Conservation (phyloP, 2,797 vertebrate species). For the Bufotes viridis region DNA sequence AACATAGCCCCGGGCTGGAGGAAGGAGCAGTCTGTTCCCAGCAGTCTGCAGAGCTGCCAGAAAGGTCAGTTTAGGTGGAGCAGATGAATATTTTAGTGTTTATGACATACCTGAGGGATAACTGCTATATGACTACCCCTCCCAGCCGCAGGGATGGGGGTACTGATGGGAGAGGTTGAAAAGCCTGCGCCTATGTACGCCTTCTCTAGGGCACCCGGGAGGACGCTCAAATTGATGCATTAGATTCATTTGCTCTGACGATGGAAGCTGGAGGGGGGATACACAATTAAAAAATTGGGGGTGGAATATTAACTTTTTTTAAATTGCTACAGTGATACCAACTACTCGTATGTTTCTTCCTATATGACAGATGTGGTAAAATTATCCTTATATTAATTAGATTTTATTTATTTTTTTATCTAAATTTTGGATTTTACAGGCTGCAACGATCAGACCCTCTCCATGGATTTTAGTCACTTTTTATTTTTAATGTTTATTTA, state of each 20-base stretch:
- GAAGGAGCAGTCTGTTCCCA: constrained; percentile 46
- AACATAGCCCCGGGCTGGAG: constrained; percentile 59
- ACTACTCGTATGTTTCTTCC: background rate
- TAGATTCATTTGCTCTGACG: too few species aligned
- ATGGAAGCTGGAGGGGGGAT: too few species aligned
- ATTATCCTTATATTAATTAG: too few species aligned
- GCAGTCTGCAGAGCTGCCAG: constrained; percentile 32
- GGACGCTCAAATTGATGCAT: too few species aligned
- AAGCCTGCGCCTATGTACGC: background rate
- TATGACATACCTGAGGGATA: constrained; percentile 36
- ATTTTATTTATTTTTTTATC: too few species aligned
- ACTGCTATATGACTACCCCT: constrained; percentile 6
- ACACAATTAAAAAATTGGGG: background rate
- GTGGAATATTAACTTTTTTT: background rate
- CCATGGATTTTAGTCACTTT: too few species aligned
- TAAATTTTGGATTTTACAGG: too few species aligned
- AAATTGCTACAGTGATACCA: background rate
- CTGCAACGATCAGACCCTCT: too few species aligned
- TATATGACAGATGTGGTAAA: background rate
- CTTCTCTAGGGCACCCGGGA: background rate
- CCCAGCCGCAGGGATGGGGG: background rate
- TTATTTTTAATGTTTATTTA: too few species aligned
- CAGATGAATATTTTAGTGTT: constrained; percentile 45
- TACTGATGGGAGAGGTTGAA: background rate
- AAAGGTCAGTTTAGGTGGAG: constrained; percentile 49